Percentiles rank a stretch among this genome's conserved stretches.
Evolutionary conservation across 2,113 vertebrate genomes (phyloP).

Genomic region (Mobula hypostoma): DNA sequence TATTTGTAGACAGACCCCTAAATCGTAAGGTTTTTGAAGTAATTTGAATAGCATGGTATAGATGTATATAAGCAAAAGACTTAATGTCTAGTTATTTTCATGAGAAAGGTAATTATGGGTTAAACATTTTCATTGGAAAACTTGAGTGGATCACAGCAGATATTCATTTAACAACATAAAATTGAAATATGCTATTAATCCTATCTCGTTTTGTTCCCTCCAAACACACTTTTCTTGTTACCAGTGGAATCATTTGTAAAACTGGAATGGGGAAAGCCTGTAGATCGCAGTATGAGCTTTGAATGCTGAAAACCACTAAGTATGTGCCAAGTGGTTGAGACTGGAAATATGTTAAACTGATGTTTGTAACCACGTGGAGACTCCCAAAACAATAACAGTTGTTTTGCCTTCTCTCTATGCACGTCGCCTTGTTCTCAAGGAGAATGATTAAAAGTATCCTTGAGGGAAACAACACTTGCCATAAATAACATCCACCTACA

Average conservation of each 20-base stretch:
- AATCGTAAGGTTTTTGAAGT: background rate
- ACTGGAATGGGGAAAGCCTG: background rate
- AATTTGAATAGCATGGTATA: background rate
- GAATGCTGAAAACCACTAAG: background rate
- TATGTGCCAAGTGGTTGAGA: slow-evolving; percentile 11
- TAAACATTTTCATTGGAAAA: slow-evolving; percentile 19
- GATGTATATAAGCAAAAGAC: too few relatives aligned
- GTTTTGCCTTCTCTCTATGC: background rate
- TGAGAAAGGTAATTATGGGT: background rate
- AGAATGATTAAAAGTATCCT: slow-evolving; percentile 23
- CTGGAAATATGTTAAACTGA: slow-evolving; percentile 32
- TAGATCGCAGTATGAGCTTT: slow-evolving; percentile 27
- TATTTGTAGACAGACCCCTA: background rate
- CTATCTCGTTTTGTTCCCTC: background rate
- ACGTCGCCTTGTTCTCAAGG: slow-evolving; percentile 11
- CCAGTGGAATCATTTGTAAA: slow-evolving; percentile 23
- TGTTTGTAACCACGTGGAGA: slow-evolving; percentile 36
- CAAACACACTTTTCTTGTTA: slow-evolving; percentile 17
- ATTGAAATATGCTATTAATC: slow-evolving; percentile 30
- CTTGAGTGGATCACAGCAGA: background rate
- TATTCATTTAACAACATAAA: slow-evolving; percentile 18
- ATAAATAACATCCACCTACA: slow-evolving; percentile 36
- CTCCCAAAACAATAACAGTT: slow-evolving; percentile 33
- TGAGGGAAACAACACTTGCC: background rate
- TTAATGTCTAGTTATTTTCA: background rate